phyloP scores from a whole-genome alignment of 2,113 vertebrate species.

The Myotis lucifugus region DNA sequence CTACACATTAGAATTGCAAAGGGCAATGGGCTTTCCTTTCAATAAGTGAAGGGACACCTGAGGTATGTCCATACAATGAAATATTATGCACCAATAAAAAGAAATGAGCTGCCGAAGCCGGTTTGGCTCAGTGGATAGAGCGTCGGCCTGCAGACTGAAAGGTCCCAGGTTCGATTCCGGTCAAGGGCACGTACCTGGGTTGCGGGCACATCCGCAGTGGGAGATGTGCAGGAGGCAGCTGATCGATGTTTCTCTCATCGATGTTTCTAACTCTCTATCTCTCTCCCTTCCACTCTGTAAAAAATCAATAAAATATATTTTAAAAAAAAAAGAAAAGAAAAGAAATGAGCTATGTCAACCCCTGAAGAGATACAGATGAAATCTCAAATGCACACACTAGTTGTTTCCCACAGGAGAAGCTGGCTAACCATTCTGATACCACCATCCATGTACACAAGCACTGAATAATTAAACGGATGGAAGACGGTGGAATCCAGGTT shows the following conservation, averaged over 20 bases:
- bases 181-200: no score
- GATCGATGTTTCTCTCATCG: no score
- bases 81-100: background rate
- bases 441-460: background rate
- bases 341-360: background rate
- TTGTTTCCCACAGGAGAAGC: background rate
- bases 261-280: no score
- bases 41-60: background rate
- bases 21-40: background rate
- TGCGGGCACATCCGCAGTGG: no score
- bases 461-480: fast-evolving
- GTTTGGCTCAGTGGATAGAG: no score
- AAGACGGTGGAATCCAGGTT: background rate
- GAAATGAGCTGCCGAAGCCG: background rate
- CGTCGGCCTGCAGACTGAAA: no score
- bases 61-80: background rate
- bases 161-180: no score
- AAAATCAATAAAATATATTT: no score
- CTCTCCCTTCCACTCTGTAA: no score
- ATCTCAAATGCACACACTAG: background rate
- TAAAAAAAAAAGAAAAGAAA: no score
- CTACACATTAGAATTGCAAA: no score
- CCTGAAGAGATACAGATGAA: background rate
- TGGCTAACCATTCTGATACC: background rate
- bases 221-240: no score